These are phyloP conservation scores for Spinus pinus DNA, from an alignment of 2,797 vertebrate species.

Conservation along the genomic window DNA sequence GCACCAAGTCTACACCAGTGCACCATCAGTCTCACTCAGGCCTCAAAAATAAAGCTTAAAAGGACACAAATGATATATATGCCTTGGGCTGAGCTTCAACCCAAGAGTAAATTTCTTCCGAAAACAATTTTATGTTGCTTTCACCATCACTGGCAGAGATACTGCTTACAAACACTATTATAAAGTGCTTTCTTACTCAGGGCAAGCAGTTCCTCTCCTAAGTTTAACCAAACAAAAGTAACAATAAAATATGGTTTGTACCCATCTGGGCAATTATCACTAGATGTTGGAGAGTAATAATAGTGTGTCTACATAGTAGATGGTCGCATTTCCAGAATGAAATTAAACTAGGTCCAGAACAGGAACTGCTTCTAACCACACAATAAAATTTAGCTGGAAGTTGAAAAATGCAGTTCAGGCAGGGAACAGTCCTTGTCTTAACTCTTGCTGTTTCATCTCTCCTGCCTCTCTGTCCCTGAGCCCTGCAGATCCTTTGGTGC, in stretches of 20 bases:
- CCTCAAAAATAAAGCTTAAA: slow-evolving; percentile 2
- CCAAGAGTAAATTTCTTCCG: not conserved
- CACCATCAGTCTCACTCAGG: not conserved
- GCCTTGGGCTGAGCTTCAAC: not conserved
- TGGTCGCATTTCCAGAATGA: slow-evolving; percentile 11
- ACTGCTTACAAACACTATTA: not conserved
- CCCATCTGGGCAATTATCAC: slow-evolving; percentile 26
- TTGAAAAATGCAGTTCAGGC: not conserved
- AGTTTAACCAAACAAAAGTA: slow-evolving; percentile 18
- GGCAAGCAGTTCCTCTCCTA: not conserved
- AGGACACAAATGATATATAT: not conserved
- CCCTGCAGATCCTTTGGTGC: not conserved
- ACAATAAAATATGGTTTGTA: slow-evolving; percentile 35
- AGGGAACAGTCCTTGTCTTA: not conserved
- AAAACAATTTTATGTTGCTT: slow-evolving; percentile 14
- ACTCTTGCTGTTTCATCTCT: not conserved
- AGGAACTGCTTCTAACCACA: slow-evolving; percentile 20
- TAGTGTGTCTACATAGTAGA: not conserved
- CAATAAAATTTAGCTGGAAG: slow-evolving; percentile 6
- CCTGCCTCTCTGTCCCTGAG: not conserved
- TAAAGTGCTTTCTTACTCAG: not conserved
- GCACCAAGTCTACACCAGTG: not conserved
- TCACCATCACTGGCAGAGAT: slow-evolving; percentile 27
- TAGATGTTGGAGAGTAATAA: slow-evolving; percentile 2
- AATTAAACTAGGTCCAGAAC: slow-evolving; percentile 5